A percentile compares a stretch with the other conserved stretches of the same genome.
Evolutionary conservation across 2,888 invertebrate species (phyloP).

Genomic region (Cynaeus angustus): DNA sequence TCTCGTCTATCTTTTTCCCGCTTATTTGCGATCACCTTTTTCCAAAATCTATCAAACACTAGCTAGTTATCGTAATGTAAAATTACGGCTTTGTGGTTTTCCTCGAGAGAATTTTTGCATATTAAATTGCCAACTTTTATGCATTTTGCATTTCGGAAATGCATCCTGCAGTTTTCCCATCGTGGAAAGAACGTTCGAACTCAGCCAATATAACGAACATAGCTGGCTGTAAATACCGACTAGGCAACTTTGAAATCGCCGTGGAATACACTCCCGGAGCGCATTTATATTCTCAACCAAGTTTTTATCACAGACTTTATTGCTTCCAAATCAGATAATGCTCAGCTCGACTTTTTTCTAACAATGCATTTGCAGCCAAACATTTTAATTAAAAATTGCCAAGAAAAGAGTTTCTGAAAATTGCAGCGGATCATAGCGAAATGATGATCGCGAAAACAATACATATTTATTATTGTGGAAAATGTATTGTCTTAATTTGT

Average conservation of each 20-base stretch:
- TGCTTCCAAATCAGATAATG: constrained; percentile 48
- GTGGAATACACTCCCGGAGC: constrained; percentile 46
- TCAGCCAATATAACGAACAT: constrained; percentile 49
- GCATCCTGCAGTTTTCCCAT: constrained; percentile 33
- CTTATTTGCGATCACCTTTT: too few species aligned
- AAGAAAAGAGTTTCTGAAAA: neutral
- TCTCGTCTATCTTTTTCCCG: too few species aligned
- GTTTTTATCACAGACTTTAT: constrained; percentile 47
- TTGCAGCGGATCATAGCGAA: too few species aligned
- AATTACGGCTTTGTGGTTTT: constrained; percentile 18
- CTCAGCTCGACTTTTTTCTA: constrained; percentile 31
- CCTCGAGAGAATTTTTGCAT: constrained; percentile 31
- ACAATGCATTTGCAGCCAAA: constrained; percentile 8
- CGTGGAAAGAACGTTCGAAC: constrained; percentile 43
- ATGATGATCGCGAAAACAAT: too few species aligned
- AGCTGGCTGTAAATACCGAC: constrained; percentile 45
- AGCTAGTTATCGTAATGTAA: constrained; percentile 15
- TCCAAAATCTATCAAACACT: too few species aligned
- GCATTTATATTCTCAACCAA: constrained; percentile 49
- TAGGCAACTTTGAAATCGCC: constrained; percentile 47
- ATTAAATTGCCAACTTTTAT: constrained; percentile 39
- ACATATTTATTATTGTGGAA: too few species aligned
- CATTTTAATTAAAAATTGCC: constrained; percentile 36
- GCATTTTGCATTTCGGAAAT: constrained; percentile 41
- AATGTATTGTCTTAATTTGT: too few species aligned